Percentiles rank a stretch among this genome's conserved stretches.
phyloP scores from a whole-genome alignment of 2,797 vertebrate genomes.

The Sebastes cheni region DNA sequence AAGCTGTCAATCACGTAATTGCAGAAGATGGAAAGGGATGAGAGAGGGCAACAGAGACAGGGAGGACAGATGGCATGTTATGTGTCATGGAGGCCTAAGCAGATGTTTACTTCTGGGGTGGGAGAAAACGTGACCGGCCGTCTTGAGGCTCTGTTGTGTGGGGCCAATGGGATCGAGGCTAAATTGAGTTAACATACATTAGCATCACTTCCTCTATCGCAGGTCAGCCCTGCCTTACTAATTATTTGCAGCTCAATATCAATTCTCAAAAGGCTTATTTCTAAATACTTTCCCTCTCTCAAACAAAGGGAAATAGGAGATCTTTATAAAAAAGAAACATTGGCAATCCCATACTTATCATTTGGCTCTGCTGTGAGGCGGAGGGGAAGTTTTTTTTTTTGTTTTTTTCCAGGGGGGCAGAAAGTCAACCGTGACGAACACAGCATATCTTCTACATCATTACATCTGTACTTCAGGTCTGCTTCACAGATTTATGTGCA shows the following conservation, averaged over 20 bases:
- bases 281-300: slow-evolving; percentile 1
- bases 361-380: slow-evolving; percentile 10
- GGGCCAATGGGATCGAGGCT: slow-evolving; percentile 41
- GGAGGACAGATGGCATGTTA: slow-evolving; percentile 64
- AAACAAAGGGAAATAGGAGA: neutral
- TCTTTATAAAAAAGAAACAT: slow-evolving; percentile 3
- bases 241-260: slow-evolving; percentile 47
- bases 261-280: slow-evolving; percentile 30
- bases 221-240: slow-evolving; percentile 33
- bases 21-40: slow-evolving; percentile 29
- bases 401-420: slow-evolving; percentile 22
- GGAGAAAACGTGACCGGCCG: slow-evolving; percentile 60
- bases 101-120: slow-evolving; percentile 75
- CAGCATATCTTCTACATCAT: slow-evolving; percentile 62
- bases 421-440: slow-evolving; percentile 56
- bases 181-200: slow-evolving; percentile 71
- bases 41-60: slow-evolving; percentile 3
- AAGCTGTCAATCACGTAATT: slow-evolving; percentile 45
- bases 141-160: slow-evolving; percentile 56
- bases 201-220: slow-evolving; percentile 45
- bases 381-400: neutral
- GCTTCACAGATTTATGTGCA: slow-evolving; percentile 63
- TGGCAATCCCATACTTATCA: slow-evolving; percentile 5
- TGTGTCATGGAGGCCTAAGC: slow-evolving; percentile 57
- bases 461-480: slow-evolving; percentile 64